Conservation (phyloP, 2,888 invertebrate genomes). For the Trachelus iudaicus region DNA sequence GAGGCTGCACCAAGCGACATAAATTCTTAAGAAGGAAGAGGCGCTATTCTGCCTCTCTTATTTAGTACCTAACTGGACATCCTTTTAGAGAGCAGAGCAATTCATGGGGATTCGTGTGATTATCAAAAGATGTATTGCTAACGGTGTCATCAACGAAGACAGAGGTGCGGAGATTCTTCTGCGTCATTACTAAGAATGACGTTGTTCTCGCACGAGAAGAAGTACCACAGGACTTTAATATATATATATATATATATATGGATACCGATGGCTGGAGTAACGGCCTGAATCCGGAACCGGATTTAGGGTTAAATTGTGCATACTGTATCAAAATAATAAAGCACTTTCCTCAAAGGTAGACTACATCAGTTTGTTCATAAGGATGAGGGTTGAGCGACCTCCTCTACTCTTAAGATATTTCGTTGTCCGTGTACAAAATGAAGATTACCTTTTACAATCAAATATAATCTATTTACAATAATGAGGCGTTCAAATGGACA, state of each 20-base stretch:
- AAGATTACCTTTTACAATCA: background rate
- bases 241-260: too few species aligned
- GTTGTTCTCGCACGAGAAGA: background rate
- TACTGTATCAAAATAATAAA: background rate
- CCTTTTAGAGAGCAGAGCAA: background rate
- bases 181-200: background rate
- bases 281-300: background rate
- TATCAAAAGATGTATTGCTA: background rate
- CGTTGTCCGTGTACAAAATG: background rate
- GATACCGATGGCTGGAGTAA: background rate
- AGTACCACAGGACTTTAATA: background rate
- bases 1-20: background rate
- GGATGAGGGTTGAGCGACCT: background rate
- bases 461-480: background rate
- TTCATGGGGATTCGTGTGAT: background rate
- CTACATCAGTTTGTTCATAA: background rate
- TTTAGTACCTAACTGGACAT: background rate
- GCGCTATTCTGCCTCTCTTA: background rate
- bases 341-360: background rate
- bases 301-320: background rate
- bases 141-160: background rate
- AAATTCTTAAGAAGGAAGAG: background rate
- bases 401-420: background rate
- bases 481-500: background rate
- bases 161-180: background rate